A percentile compares a stretch with the other conserved stretches of the same genome.
phyloP scores from a whole-genome alignment of 2,888 invertebrate species.

The Trichogramma evanescens region DNA sequence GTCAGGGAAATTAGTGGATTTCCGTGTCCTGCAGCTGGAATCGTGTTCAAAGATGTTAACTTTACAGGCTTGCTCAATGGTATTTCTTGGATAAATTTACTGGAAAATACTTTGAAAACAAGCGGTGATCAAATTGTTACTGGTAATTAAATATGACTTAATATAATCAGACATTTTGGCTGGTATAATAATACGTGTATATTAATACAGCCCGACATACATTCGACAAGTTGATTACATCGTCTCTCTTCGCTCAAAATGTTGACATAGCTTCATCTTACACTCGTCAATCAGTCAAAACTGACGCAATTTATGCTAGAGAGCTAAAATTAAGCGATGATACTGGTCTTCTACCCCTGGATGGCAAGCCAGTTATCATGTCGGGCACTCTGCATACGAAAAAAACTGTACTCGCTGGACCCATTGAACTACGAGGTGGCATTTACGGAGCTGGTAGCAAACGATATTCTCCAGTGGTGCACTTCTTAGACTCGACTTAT shows the following conservation, averaged over 20 bases:
- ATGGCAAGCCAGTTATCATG: constrained; percentile 25
- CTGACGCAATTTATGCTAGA: constrained; percentile 17
- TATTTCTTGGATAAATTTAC: constrained; percentile 45
- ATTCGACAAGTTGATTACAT: constrained; percentile 18
- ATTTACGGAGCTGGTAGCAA: constrained; percentile 46
- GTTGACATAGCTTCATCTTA: constrained; percentile 7
- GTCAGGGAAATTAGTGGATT: constrained; percentile 28
- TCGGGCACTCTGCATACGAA: constrained; percentile 26
- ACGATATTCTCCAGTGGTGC: constrained; percentile 47
- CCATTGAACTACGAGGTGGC: constrained; percentile 47
- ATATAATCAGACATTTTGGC: not conserved
- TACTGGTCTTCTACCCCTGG: constrained; percentile 31
- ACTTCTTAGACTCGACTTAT: constrained; percentile 44
- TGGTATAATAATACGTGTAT: not conserved
- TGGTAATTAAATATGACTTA: constrained; percentile 27
- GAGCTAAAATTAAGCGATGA: constrained; percentile 26
- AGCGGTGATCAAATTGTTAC: constrained; percentile 49
- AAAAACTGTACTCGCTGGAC: constrained; percentile 36
- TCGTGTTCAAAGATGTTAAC: constrained; percentile 46
- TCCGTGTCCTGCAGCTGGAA: constrained; percentile 31
- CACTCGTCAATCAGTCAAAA: constrained; percentile 7
- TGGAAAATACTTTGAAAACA: constrained; percentile 48
- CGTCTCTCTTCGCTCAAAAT: not conserved
- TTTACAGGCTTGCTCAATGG: constrained; percentile 51
- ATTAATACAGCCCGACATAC: constrained; percentile 24